Evolutionary conservation across 2,888 invertebrate species (phyloP), one percentile per base, ranked within the genome.

Genomic region (Labia minor): DNA sequence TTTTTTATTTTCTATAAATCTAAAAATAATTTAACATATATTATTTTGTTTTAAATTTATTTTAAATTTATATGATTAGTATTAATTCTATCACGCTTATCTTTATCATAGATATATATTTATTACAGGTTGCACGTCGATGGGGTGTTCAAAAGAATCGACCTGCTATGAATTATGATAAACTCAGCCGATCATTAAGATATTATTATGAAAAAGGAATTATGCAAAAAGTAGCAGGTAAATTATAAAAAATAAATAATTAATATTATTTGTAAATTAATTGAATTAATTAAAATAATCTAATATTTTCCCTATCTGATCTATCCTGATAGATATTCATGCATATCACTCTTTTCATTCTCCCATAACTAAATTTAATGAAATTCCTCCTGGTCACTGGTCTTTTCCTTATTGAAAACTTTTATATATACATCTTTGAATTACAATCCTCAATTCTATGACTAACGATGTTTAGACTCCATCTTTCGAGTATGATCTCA

Each of bases 171-270:
- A 96, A 96, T 80, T 96, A 96, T 76, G 96, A 96, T 78, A 96
- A 96, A 77, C 80, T 96, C 64, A 95, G 95, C 49, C 83, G 96
- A 6, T 95, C 95, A 0, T 81, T 96, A 61, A 84, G 96, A n/a
- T 96, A 96, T 74, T 96, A 96, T 76, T 96, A 96, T 77, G 95
- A 96, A 78, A 96, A 96, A 77, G 95, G 95, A n/a, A 96, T 96
- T 74, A 95, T 96, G 95, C 95, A 95, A 79, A 96, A 96, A 78
- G 96, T 96, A 0, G 92, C 93, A 67, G 94, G 90, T 83, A 78
- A 73, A 18, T 63, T 21, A 18, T 63, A 18, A 19, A 6, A 19
- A 18, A n/a, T 37, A 37, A 37, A 37, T 37, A 37, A 37, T 11
- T 37, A 37, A 37, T 37, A 37, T 37, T 11, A 11, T 11, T 11